Percentiles rank a stretch among this genome's conserved stretches.
Conservation (phyloP, 2,888 invertebrate species). For the Plutella xylostella region DNA sequence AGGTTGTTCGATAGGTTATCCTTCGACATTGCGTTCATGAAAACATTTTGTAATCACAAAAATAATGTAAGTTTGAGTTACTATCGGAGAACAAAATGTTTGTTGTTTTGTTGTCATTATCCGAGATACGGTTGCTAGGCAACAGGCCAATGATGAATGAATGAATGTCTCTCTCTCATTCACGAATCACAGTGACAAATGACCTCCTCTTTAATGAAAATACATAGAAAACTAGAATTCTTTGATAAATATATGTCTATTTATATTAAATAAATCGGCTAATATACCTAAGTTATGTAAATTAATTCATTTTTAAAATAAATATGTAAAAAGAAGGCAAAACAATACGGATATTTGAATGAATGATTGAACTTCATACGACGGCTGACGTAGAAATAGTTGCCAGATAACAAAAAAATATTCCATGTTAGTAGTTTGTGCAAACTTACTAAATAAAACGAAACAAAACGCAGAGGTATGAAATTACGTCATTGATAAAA, state of each 20-base stretch:
- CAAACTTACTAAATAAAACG: slow-evolving; percentile 19
- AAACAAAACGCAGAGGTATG: slow-evolving; percentile 29
- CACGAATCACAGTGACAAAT: too few species aligned
- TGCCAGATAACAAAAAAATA: background rate
- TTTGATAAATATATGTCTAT: too few species aligned
- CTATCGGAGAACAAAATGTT: background rate
- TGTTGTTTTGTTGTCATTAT: slow-evolving; percentile 2
- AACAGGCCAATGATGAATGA: too few species aligned
- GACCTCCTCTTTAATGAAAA: too few species aligned
- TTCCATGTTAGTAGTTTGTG: background rate
- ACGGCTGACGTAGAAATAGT: background rate
- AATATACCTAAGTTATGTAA: too few species aligned
- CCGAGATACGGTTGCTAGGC: slow-evolving; percentile 5
- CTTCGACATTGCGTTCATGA: slow-evolving; percentile 50
- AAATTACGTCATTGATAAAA: slow-evolving; percentile 54
- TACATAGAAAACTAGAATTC: too few species aligned
- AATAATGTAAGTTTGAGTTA: background rate
- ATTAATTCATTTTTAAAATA: too few species aligned
- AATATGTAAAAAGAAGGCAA: too few species aligned
- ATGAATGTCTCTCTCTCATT: too few species aligned
- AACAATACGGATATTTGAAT: background rate
- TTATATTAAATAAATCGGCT: too few species aligned
- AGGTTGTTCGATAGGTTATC: slow-evolving; percentile 42
- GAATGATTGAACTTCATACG: too few species aligned
- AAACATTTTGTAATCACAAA: background rate